These are phyloP conservation scores for Hiodon alosoides DNA, from an alignment of 2,113 vertebrate species.

Conservation along the genomic window DNA sequence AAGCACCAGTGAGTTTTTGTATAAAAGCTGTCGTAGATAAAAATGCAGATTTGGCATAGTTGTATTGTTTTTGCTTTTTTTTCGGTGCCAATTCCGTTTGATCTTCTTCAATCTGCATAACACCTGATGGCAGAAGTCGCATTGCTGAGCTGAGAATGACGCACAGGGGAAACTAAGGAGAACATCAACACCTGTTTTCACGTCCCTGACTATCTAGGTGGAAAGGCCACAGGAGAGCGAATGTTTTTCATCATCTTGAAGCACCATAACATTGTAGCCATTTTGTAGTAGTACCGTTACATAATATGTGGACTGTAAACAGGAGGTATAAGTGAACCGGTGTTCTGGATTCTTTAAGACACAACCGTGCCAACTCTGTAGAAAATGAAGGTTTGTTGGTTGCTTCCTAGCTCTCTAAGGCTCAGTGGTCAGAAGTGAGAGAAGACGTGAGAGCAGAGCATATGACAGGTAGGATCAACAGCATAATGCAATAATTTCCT, in stretches of 20 bases:
- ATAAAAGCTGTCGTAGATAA: slow-evolving; percentile 58
- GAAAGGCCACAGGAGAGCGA: slow-evolving; percentile 78
- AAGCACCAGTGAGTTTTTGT: slow-evolving; percentile 74
- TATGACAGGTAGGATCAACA: slow-evolving; percentile 29
- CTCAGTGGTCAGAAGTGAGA: slow-evolving; percentile 66
- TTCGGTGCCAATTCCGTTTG: slow-evolving; percentile 6
- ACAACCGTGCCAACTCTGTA: slow-evolving; percentile 80
- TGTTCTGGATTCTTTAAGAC: slow-evolving; percentile 78
- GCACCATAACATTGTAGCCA: slow-evolving; percentile 90
- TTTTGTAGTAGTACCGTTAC: slow-evolving; percentile 98
- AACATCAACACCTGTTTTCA: slow-evolving; percentile 4
- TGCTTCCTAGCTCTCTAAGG: slow-evolving; percentile 65
- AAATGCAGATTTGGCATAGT: slow-evolving; percentile 45
- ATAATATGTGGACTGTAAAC: slow-evolving; percentile 92
- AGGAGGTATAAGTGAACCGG: slow-evolving; percentile 93
- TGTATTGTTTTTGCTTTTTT: slow-evolving; percentile 28
- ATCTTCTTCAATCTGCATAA: not conserved
- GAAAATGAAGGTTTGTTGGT: slow-evolving; percentile 54
- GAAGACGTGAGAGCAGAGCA: slow-evolving; percentile 35
- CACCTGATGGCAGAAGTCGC: not conserved
- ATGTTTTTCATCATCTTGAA: slow-evolving; percentile 82
- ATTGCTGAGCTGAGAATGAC: not conserved
- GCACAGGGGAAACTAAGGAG: not conserved
- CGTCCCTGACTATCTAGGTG: slow-evolving; percentile 47
- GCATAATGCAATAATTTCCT: slow-evolving; percentile 17